Evolutionary conservation across 2,113 vertebrate genomes (phyloP).

Genomic region (Oryzias curvinotus): DNA sequence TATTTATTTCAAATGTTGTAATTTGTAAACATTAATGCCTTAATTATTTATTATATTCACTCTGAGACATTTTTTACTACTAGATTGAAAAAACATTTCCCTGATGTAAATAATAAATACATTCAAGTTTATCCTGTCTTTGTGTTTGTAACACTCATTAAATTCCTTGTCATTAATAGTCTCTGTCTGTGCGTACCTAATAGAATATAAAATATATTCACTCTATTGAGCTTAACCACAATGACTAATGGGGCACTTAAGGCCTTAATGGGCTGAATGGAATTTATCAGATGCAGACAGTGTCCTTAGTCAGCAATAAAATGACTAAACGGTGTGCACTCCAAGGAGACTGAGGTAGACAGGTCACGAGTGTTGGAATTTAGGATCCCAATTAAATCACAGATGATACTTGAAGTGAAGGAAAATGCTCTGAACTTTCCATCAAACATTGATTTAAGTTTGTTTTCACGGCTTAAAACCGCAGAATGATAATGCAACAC

Average conservation of each 20-base stretch:
- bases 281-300: constrained; percentile 39
- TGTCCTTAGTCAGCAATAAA: constrained; percentile 53
- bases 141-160: no score
- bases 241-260: constrained; percentile 44
- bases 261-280: constrained; percentile 25
- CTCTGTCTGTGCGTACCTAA: neutral
- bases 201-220: constrained; percentile 1
- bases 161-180: neutral
- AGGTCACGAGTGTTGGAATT: constrained; percentile 27
- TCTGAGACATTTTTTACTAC: no score
- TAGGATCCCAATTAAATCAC: constrained; percentile 22
- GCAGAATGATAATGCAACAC: no score
- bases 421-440: neutral
- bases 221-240: constrained; percentile 16
- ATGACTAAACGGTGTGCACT: neutral
- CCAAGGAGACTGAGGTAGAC: constrained; percentile 5
- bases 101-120: no score
- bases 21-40: no score
- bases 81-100: no score
- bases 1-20: no score
- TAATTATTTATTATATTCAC: no score
- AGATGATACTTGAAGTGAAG: neutral
- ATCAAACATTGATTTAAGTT: no score
- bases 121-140: no score
- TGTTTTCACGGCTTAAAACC: no score